Evolutionary conservation across 2,888 invertebrate species (phyloP), one percentile per base, ranked within the genome.

Genomic region (Pandemis heparana): DNA sequence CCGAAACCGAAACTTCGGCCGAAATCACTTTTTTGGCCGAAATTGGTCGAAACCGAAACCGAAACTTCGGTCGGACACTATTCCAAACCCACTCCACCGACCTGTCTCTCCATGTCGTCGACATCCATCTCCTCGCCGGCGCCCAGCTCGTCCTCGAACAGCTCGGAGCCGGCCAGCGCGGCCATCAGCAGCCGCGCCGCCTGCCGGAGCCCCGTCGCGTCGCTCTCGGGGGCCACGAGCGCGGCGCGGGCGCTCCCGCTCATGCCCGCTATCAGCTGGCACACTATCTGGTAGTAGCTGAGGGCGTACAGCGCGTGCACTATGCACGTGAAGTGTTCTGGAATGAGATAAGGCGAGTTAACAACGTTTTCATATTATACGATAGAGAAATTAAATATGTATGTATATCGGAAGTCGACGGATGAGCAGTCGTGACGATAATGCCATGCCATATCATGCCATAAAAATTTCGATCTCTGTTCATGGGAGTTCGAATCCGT

Each of bases 221-320:
- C 65, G 59, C 23, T 32, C 48, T 62, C 75, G 38, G 74, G 70
- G 48, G 76, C 82, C 10, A 81, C 87, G 46, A 95, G 91, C 75
- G 95, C 94, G 39, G 94, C 94, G 71, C 97, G 95, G 80, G 96
- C 96, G 59, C 94, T 93, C 62, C 96, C 96, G 56, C 96, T 95
- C 83, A 97, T 93, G 77, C 95, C 95, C 77, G 97, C 96, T 71
- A 96, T 96, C 77, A 98, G 94, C 90, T 97, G 97, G 70, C 97
- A 96, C 77, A 98, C 96, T 64, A 98, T 96, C 95, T 99, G 98
- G 89, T 98, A 97, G 93, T 98, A 98, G 75, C 97, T 95, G 77
- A 99, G 95, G 88, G 98, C 98, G 95, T 98, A 99, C 78, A 98
- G 95, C 78, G 97, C 96, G 87, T 97, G 97, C 2, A 98, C 97